phyloP scores from a whole-genome alignment of 2,888 invertebrate species.

The Cheilosia urbana region DNA sequence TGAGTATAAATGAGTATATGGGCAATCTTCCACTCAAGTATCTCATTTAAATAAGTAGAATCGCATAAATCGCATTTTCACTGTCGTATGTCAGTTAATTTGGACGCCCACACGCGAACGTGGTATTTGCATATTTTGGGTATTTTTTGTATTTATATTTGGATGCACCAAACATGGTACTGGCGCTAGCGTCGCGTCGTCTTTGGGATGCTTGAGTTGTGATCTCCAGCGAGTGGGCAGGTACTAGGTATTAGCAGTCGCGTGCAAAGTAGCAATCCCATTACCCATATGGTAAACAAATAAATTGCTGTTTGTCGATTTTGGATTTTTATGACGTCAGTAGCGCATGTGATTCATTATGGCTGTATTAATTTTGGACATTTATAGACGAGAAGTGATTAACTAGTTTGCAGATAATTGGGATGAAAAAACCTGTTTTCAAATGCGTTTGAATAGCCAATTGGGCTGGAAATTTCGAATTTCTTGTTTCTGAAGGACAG shows the following conservation, averaged over 20 bases:
- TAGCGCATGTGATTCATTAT: slow-evolving; percentile 17
- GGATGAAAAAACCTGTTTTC: slow-evolving; percentile 6
- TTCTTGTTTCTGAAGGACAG: background rate
- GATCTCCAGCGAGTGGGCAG: background rate
- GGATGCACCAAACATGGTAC: slow-evolving; percentile 28
- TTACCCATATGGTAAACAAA: slow-evolving; percentile 30
- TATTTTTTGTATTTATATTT: background rate
- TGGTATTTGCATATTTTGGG: slow-evolving; percentile 40
- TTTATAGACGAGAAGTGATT: background rate
- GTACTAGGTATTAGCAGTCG: slow-evolving; percentile 27
- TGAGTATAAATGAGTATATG: slow-evolving; percentile 4
- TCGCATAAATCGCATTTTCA: slow-evolving; percentile 20
- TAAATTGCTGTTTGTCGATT: slow-evolving; percentile 15
- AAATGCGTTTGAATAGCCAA: background rate
- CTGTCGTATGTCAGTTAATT: slow-evolving; percentile 10
- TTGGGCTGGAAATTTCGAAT: background rate
- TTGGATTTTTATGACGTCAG: background rate
- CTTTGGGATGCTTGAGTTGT: background rate
- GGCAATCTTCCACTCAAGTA: slow-evolving; percentile 20
- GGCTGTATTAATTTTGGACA: background rate
- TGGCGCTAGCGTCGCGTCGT: slow-evolving; percentile 22
- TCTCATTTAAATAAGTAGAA: slow-evolving; percentile 12
- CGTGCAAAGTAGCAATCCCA: slow-evolving; percentile 52
- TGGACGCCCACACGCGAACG: slow-evolving; percentile 35
- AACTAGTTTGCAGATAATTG: slow-evolving; percentile 13